These are phyloP conservation scores for Conger conger DNA, from an alignment of 2,113 vertebrate species.

Conservation along the genomic window DNA sequence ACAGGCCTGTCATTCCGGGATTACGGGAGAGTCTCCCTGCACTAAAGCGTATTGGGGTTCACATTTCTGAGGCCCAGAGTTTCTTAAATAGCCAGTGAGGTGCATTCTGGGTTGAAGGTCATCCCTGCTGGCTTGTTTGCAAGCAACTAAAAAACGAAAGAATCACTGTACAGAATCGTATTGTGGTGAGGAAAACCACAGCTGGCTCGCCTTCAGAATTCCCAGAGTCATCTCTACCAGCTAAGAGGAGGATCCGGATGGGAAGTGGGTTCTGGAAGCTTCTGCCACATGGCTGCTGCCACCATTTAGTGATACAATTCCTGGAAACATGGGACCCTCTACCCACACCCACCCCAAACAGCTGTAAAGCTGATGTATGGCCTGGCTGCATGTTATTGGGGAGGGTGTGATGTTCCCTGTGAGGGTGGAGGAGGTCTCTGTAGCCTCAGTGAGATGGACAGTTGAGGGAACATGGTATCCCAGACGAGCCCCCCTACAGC, in stretches of 20 bases:
- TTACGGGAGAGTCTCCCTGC: neutral
- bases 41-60: neutral
- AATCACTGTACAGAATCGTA: neutral
- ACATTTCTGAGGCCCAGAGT: neutral
- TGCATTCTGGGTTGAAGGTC: neutral
- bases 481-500: neutral
- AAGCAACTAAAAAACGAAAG: neutral
- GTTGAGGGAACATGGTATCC: neutral
- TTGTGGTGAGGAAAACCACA: constrained; percentile 12
- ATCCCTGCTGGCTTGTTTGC: neutral
- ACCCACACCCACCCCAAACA: neutral
- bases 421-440: neutral
- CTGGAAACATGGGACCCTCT: neutral
- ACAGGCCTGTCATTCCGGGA: constrained; percentile 14
- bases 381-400: neutral
- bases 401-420: neutral
- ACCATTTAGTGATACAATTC: neutral
- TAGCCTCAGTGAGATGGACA: neutral
- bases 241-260: constrained; percentile 14
- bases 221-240: constrained; percentile 17
- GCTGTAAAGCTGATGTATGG: neutral
- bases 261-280: constrained; percentile 13
- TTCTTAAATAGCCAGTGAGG: neutral
- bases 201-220: constrained; percentile 1
- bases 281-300: constrained; percentile 8